phyloP scores from a whole-genome alignment of 2,888 invertebrate genomes.

The Mythimna pallens region DNA sequence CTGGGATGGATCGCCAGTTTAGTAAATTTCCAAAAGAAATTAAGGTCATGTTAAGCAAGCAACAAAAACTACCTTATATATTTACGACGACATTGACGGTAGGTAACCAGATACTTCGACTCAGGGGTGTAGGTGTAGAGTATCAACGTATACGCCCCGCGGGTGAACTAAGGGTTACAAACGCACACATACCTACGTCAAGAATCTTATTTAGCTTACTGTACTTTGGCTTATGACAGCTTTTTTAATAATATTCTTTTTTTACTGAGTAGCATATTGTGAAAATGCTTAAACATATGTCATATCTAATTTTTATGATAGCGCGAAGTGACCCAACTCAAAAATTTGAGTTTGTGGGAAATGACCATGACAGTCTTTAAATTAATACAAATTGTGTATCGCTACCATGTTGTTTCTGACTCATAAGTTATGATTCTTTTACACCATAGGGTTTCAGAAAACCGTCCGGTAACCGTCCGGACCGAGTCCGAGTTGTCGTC shows the following conservation, averaged over 20 bases:
- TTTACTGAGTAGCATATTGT: background rate
- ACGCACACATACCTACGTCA: conserved; percentile 43
- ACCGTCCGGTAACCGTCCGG: no score
- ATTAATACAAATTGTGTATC: no score
- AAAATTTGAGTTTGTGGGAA: no score
- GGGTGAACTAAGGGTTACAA: conserved; percentile 32
- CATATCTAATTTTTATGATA: no score
- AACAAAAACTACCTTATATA: conserved; percentile 44
- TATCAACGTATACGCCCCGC: conserved; percentile 60
- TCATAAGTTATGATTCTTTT: no score
- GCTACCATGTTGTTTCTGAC: no score
- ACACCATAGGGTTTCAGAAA: no score
- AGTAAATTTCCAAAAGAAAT: background rate
- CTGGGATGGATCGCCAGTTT: background rate
- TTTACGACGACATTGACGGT: conserved; percentile 27
- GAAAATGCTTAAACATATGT: background rate
- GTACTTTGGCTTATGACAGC: conserved; percentile 26
- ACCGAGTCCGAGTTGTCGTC: no score
- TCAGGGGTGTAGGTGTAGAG: conserved; percentile 55
- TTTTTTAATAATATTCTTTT: conserved; percentile 16
- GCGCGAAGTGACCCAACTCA: no score
- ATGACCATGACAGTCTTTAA: no score
- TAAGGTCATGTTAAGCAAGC: background rate
- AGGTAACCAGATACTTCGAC: conserved; percentile 58
- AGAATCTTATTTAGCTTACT: conserved; percentile 60